Percentiles rank a stretch among this genome's conserved stretches.
Conservation (phyloP, 2,113 vertebrate genomes). For the Zootoca vivipara region DNA sequence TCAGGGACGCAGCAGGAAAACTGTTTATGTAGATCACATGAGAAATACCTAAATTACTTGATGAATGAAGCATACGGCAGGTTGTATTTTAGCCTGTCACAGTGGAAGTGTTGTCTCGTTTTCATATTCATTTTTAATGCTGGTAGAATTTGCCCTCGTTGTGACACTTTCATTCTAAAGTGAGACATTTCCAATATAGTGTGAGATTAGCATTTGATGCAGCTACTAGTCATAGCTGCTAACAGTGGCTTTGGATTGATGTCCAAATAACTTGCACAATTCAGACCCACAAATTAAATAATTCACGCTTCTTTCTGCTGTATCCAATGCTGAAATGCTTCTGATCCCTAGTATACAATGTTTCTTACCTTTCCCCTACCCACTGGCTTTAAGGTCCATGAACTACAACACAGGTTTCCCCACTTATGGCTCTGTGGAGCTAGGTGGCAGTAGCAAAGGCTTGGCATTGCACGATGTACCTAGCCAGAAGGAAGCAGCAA, state of each 20-base stretch:
- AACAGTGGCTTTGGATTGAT: background rate
- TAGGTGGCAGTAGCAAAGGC: background rate
- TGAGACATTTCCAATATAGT: conserved; percentile 2
- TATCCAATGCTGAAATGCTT: background rate
- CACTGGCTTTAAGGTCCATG: background rate
- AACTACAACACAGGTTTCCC: background rate
- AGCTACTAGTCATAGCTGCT: background rate
- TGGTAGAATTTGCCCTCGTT: background rate
- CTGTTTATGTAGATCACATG: background rate
- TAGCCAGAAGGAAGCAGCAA: background rate
- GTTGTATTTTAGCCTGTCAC: background rate
- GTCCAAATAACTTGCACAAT: background rate
- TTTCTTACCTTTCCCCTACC: background rate
- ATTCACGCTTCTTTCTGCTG: background rate
- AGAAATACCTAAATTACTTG: background rate
- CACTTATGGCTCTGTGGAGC: background rate
- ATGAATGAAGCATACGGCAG: background rate
- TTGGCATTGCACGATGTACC: background rate
- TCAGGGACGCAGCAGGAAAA: background rate
- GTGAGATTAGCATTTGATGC: background rate
- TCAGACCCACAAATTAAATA: conserved; percentile 17
- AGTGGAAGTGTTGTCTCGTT: background rate
- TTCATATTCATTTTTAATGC: background rate
- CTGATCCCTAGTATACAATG: background rate
- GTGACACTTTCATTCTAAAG: background rate